A percentile compares a stretch with the other conserved stretches of the same genome.
phyloP scores from a whole-genome alignment of 2,888 invertebrate species.

The Ophion costatus region DNA sequence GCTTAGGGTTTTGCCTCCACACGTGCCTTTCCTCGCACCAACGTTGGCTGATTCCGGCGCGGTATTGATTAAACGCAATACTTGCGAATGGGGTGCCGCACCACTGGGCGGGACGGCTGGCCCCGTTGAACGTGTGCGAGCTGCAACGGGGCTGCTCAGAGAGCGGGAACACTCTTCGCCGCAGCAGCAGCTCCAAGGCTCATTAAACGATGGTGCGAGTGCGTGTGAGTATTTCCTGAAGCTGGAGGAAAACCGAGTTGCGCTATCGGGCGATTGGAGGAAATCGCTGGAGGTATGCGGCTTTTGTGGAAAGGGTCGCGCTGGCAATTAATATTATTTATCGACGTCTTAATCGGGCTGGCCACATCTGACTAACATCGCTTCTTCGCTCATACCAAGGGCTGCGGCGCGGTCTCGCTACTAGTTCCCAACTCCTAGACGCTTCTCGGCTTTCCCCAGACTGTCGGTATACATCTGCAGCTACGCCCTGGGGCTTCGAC shows the following conservation, averaged over 20 bases:
- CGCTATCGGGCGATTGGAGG: slow-evolving; percentile 55
- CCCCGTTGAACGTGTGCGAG: slow-evolving; percentile 56
- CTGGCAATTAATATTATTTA: slow-evolving; percentile 83
- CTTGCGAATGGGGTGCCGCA: slow-evolving; percentile 66
- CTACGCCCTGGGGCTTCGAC: slow-evolving; percentile 40
- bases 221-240: slow-evolving; percentile 64
- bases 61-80: slow-evolving; percentile 82
- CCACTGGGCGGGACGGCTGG: slow-evolving; percentile 46
- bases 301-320: slow-evolving; percentile 72
- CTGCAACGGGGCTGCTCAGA: slow-evolving; percentile 50
- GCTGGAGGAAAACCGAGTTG: slow-evolving; percentile 52
- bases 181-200: slow-evolving; percentile 20
- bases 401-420: slow-evolving; percentile 23
- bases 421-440: slow-evolving; percentile 57
- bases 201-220: slow-evolving; percentile 62
- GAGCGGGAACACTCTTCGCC: slow-evolving; percentile 43
- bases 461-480: slow-evolving; percentile 35
- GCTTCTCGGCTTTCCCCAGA: slow-evolving; percentile 54
- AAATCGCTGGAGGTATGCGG: slow-evolving; percentile 66
- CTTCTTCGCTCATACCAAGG: slow-evolving; percentile 44
- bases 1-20: slow-evolving; percentile 17
- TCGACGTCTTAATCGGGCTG: slow-evolving; percentile 82
- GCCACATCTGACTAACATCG: slow-evolving; percentile 79
- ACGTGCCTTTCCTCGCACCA: slow-evolving; percentile 58
- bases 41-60: slow-evolving; percentile 70